Evolutionary conservation across 2,888 invertebrate species (phyloP), one percentile per base, ranked within the genome.

Genomic region (Nipponacmea schrenckii): DNA sequence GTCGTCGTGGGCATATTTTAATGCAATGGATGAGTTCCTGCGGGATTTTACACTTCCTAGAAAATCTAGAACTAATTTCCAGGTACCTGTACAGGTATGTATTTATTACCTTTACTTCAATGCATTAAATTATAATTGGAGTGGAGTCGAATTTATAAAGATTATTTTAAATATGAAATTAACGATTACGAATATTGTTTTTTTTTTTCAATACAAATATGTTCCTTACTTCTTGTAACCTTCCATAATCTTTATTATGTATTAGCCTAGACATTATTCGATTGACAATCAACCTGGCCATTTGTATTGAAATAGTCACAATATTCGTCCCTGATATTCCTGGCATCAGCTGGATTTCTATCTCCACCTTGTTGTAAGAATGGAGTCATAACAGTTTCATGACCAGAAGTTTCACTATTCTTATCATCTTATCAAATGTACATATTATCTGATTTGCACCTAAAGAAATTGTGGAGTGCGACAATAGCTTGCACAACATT

Each of bases 401-500:
- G 26, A 45, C 24, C 46, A 39, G 62, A 64, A 65, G 65, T 31
- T 26, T 68, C 72, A 17, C 8, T n/a, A 64, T 73, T 68, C 20
- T 64, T 12, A 15, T 45, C 62, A 39, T 66, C 73, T n/a, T 17
- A 17, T 4, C 69, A 67, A 20, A 39, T 63, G 48, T 70, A 73
- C 24, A 67, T 24, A 15, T 7, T 56, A 4, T n/a, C 39, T 8
- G 44, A 50, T 39, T 67, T 70, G 5, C 64, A 48, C 63, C 67
- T 24, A 0, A 74, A 24, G 44, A 67, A 71, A 44, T 68, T 71
- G 67, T 74, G 74, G 3, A 74, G 44, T 10, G 67, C 74, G 67
- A 68, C 67, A 12, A 44, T n/a, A 26, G 69, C 74, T 26, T 67
- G 20, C 24, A 71, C 69, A 67, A 67, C 45, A 27, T 45, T 68